Base-by-base conservation (phyloP, 2,888 invertebrate species). In the Gymnosoma rotundatum region DNA sequence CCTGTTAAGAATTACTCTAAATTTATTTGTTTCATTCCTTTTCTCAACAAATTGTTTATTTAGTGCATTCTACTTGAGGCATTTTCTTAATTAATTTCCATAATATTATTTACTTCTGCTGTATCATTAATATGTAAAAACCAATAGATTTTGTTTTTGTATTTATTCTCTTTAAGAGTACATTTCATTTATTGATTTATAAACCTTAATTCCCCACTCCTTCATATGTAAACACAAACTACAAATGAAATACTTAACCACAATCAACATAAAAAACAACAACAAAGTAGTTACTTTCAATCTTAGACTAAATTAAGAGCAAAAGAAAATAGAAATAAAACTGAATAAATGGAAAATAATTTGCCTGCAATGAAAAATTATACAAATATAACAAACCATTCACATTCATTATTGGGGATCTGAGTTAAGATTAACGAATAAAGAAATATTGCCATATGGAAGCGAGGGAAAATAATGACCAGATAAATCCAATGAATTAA, bases 221-320 rank as follows among this genome's bases (percentile, higher is more conserved):
- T 42, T 14, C 42, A 14, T 14, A 42, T 14, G 7, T 5, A 16
- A 6, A 48, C 45, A 48, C 4, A n/a, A n/a, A n/a, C 45, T 48
- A n/a, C 45, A 48, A 16, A 6, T 16, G 45, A 14, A 14, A 66
- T 52, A 0, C n/a, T 20, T 66, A 21, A 54, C 21, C 38, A 54
- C 45, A 64, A 36, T 38, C 60, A 2, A 61, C 60, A 72, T 63
- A 38, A 63, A 72, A 25, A 63, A 54, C 63, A 73, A 54, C 42
- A 42, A 54, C 8, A 32, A 32, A 25, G 4, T 8, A 32, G 4
- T 32, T 56, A 20, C 21, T 38, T 56, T 7, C 14, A 18, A n/a
- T 8, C 21, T 58, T 21, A 21, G 66, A 32, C 48, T 21, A 48
- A 58, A 66, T 36, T 32, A 32, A 32, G 8, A 32, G 32, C 8